phyloP scores from a whole-genome alignment of 2,113 vertebrate genomes.

The Calypte anna region DNA sequence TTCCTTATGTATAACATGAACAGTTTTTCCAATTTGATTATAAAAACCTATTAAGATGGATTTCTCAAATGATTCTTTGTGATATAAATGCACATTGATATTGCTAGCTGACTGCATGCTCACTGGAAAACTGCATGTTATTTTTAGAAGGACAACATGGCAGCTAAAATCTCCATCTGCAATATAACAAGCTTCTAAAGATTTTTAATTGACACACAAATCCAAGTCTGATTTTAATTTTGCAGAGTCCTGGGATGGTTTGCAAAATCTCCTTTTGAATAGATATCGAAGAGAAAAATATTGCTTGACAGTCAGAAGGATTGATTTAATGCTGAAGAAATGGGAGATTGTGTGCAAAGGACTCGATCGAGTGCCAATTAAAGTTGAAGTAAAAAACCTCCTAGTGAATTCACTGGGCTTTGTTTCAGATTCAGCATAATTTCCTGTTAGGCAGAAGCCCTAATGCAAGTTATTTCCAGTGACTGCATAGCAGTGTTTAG shows the following conservation, averaged over 20 bases:
- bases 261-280: constrained; percentile 17
- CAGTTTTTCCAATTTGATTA: background rate
- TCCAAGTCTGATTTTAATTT: constrained; percentile 45
- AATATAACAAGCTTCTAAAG: constrained; percentile 66
- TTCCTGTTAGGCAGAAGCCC: constrained; percentile 15
- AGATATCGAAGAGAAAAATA: background rate
- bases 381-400: background rate
- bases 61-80: constrained; percentile 33
- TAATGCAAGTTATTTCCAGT: constrained; percentile 38
- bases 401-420: background rate
- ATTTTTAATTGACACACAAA: constrained; percentile 54
- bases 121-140: constrained; percentile 59
- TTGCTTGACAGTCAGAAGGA: background rate
- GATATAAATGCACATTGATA: constrained; percentile 36
- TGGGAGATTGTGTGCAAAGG: background rate
- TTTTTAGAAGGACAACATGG: constrained; percentile 76
- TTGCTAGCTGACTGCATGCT: constrained; percentile 55
- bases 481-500: background rate
- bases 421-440: constrained; percentile 30
- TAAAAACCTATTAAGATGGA: background rate
- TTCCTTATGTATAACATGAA: background rate
- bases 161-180: constrained; percentile 72
- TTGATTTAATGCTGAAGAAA: constrained; percentile 15
- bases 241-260: background rate
- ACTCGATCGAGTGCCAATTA: background rate